Percentiles rank a stretch among this genome's conserved stretches.
Evolutionary conservation across 2,888 invertebrate species (phyloP).

Genomic region (Drosophila subsilvestris): DNA sequence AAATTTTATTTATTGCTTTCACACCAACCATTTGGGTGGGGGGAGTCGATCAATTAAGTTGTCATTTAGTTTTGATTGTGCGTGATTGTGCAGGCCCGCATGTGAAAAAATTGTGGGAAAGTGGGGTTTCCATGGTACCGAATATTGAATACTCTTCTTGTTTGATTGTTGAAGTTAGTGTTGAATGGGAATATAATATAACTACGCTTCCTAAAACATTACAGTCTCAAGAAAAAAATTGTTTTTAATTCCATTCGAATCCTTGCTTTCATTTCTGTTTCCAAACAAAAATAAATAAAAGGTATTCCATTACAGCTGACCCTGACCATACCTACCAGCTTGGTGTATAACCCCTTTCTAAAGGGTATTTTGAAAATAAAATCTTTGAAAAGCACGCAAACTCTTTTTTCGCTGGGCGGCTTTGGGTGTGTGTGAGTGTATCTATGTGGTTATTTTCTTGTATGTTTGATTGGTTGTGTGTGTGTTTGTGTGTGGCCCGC

Average conservation of each 20-base stretch:
- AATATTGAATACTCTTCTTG: conserved; percentile 1
- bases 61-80: conserved; percentile 69
- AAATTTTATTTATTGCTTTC: conserved; percentile 64
- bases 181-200: neutral
- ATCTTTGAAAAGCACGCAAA: conserved; percentile 58
- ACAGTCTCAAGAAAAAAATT: no score
- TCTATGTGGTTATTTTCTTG: conserved; percentile 38
- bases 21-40: conserved; percentile 42
- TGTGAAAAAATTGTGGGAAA: conserved; percentile 25
- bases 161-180: neutral
- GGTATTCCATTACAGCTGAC: no score
- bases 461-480: neutral
- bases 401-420: conserved; percentile 52
- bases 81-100: conserved; percentile 54
- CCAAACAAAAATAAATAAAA: no score
- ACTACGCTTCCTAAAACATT: no score
- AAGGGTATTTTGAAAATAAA: conserved; percentile 28
- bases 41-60: conserved; percentile 69
- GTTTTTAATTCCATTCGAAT: no score
- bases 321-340: neutral
- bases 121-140: neutral
- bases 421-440: conserved; percentile 8
- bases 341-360: neutral
- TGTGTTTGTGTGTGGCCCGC: conserved; percentile 19
- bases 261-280: no score